These are phyloP conservation scores for Spodoptera picta DNA, from an alignment of 2,888 invertebrate genomes.

Conservation along the genomic window DNA sequence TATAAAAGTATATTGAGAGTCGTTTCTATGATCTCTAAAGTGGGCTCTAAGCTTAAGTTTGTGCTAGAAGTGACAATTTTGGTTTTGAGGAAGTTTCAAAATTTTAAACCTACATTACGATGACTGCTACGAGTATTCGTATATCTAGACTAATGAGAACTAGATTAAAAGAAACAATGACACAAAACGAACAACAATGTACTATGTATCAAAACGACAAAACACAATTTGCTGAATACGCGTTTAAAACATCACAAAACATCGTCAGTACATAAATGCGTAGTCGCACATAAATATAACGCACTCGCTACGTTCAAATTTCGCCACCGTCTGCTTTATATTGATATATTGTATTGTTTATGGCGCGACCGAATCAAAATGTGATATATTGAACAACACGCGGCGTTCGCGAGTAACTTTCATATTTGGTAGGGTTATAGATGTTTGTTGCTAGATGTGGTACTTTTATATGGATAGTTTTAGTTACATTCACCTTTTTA, in stretches of 20 bases:
- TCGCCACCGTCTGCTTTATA: constrained; percentile 89
- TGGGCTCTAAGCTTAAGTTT: too few species aligned
- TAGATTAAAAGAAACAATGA: too few species aligned
- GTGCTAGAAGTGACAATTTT: too few species aligned
- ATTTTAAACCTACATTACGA: too few species aligned
- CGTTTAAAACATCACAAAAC: constrained; percentile 50
- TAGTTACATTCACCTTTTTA: background rate
- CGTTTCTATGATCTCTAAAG: too few species aligned
- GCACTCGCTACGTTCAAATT: constrained; percentile 87
- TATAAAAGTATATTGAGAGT: too few species aligned
- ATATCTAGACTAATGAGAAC: too few species aligned
- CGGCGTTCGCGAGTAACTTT: constrained; percentile 86
- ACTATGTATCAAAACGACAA: too few species aligned
- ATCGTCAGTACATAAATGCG: constrained; percentile 45
- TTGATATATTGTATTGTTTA: constrained; percentile 89
- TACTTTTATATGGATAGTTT: background rate
- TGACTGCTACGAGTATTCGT: too few species aligned
- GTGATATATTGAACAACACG: constrained; percentile 86
- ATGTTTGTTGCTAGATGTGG: constrained; percentile 73
- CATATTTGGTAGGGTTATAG: constrained; percentile 85
- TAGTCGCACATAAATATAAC: constrained; percentile 81
- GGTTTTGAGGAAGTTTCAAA: too few species aligned
- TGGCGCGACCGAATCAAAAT: constrained; percentile 88
- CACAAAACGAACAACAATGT: too few species aligned
- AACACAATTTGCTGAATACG: constrained; percentile 12